These are phyloP conservation scores for Cenopis cana DNA, from an alignment of 2,888 invertebrate species.

Conservation along the genomic window DNA sequence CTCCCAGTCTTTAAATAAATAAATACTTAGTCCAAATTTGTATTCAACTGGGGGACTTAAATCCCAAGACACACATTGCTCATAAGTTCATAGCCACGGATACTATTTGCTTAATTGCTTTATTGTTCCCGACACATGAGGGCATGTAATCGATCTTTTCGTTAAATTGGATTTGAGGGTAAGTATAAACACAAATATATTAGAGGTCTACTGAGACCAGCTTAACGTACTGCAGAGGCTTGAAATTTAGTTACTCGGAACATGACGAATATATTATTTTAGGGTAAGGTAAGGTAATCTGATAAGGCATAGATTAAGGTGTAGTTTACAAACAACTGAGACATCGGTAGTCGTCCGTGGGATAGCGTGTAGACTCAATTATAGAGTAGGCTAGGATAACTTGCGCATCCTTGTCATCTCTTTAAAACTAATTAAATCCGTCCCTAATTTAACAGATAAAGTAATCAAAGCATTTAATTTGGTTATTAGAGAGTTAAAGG, in stretches of 20 bases:
- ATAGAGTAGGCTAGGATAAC: not conserved
- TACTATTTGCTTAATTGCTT: slow-evolving; percentile 54
- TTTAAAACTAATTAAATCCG: not conserved
- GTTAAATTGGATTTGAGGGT: slow-evolving; percentile 45
- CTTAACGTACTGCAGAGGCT: slow-evolving; percentile 10
- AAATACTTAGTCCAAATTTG: slow-evolving; percentile 12
- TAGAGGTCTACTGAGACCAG: slow-evolving; percentile 33
- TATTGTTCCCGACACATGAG: slow-evolving; percentile 51
- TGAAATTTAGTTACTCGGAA: slow-evolving; percentile 34
- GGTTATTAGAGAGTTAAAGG: not conserved
- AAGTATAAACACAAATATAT: slow-evolving; percentile 42
- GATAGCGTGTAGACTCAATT: slow-evolving; percentile 22
- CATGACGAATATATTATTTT: slow-evolving; percentile 40
- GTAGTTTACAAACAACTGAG: slow-evolving; percentile 35
- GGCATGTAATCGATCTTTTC: slow-evolving; percentile 47
- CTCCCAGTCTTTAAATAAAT: no score
- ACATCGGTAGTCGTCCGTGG: slow-evolving; percentile 1
- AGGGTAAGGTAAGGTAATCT: slow-evolving; percentile 31
- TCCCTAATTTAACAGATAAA: not conserved
- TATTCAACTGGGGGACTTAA: slow-evolving; percentile 36
- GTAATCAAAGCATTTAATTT: not conserved
- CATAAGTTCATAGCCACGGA: slow-evolving; percentile 46
- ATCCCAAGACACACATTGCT: slow-evolving; percentile 42
- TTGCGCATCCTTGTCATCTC: slow-evolving; percentile 1
- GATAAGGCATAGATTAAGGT: slow-evolving; percentile 35